A percentile compares a stretch with the other conserved stretches of the same genome.
phyloP scores from a whole-genome alignment of 1,140 invertebrate genomes.

The Telenomus remus region DNA sequence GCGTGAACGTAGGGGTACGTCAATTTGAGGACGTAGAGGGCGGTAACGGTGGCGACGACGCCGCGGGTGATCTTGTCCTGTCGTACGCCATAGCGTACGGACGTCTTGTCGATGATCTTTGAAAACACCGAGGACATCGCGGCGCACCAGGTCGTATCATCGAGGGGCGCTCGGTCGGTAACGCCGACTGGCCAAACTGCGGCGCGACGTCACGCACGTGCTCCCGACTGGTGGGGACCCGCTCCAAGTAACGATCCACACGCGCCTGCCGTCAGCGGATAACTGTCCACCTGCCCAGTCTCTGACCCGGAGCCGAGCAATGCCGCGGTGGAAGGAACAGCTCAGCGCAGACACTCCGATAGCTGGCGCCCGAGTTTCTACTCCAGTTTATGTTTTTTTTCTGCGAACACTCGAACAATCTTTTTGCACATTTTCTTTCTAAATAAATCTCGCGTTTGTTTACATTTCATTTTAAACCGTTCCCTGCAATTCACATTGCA shows the following conservation, averaged over 20 bases:
- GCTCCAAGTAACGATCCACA: slow-evolving; percentile 38
- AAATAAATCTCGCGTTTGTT: too few relatives aligned
- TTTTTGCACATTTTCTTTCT: too few relatives aligned
- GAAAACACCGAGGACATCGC: slow-evolving; percentile 82
- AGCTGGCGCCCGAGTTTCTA: not conserved
- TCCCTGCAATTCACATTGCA: too few relatives aligned
- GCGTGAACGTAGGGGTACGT: slow-evolving; percentile 71
- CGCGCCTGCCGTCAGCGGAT: slow-evolving; percentile 65
- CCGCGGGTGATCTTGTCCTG: slow-evolving; percentile 78
- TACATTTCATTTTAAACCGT: too few relatives aligned
- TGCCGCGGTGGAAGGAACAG: not conserved
- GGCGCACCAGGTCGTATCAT: slow-evolving; percentile 46
- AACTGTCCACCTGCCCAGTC: slow-evolving; percentile 63
- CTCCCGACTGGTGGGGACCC: slow-evolving; percentile 2
- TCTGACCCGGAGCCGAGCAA: not conserved
- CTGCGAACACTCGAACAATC: too few relatives aligned
- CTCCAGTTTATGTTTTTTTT: not conserved
- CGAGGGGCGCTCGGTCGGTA: slow-evolving; percentile 45
- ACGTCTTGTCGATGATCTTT: slow-evolving; percentile 79
- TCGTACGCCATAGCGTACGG: slow-evolving; percentile 76
- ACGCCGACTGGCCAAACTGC: slow-evolving; percentile 25
- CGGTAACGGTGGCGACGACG: slow-evolving; percentile 75
- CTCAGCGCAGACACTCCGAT: not conserved
- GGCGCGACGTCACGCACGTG: slow-evolving; percentile 22
- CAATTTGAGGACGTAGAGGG: slow-evolving; percentile 73